Conservation (phyloP, 2,888 invertebrate species). For the Dromius quadrimaculatus region DNA sequence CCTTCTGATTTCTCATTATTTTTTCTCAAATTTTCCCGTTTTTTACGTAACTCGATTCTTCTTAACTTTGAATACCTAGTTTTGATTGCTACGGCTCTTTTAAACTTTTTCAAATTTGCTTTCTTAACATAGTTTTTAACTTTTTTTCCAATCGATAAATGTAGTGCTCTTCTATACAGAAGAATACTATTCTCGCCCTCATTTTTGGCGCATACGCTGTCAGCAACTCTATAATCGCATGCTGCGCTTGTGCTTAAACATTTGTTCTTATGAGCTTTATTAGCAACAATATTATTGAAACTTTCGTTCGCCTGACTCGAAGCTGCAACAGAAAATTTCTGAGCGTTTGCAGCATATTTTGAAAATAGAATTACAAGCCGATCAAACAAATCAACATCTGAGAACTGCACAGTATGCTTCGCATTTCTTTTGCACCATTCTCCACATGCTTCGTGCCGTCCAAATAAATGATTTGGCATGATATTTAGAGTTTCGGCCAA, state of each 20-base stretch:
- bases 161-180: too few relatives aligned
- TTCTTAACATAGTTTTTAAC: too few relatives aligned
- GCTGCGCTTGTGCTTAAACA: conserved; percentile 42
- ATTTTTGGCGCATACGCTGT: neutral
- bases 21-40: neutral
- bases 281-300: conserved; percentile 55
- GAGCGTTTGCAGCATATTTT: neutral
- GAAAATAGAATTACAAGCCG: neutral
- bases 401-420: neutral
- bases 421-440: neutral
- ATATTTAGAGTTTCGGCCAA: conserved; percentile 51
- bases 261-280: conserved; percentile 55
- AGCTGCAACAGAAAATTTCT: conserved; percentile 31
- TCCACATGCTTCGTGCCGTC: conserved; percentile 45
- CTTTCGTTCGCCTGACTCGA: conserved; percentile 56
- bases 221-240: conserved; percentile 28
- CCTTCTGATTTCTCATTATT: neutral
- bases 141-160: too few relatives aligned
- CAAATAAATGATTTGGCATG: conserved; percentile 55
- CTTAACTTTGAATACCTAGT: neutral
- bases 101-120: neutral
- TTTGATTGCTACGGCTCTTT: neutral
- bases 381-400: too few relatives aligned
- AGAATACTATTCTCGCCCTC: neutral
- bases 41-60: neutral